Evolutionary conservation across 1,140 invertebrate species (phyloP), one percentile per base, ranked within the genome.

Genomic region (Ceratoteleas bidentatus): DNA sequence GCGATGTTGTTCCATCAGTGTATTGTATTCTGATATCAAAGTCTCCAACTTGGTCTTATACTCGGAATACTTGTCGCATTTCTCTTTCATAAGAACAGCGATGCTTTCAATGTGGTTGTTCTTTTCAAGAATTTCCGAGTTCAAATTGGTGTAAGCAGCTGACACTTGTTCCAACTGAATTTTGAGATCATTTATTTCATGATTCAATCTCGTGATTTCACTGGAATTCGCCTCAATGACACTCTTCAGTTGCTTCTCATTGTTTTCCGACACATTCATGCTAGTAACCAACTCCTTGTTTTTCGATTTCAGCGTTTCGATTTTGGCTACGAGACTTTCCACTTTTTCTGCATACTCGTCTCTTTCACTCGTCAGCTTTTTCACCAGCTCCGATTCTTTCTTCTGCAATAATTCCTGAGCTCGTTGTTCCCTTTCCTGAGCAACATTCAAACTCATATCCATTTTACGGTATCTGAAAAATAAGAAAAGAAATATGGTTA

Each of bases 1-100:
- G n/a, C n/a, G n/a, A n/a, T n/a, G 88, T 57, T 91, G 87, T 11
- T 85, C 65, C 45, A 87, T 82, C 33, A 91, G 58, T 7, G 61
- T 9, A 9, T 91, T 83, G 47, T 87, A 88, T 11, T 90, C 87
- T 3, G 88, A 84, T 34, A 73, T 79, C 3, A 89, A 74, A 0
- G 36, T 86, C 50, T 91, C 88, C 2, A 90, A 47, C 61, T 88
- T 87, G 0, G 79, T 82, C 60, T 88, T 89, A 45, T 89, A 90
- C 50, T 91, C 89, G 0, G 87, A 87, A 5, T 89, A 16, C 38
- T 85, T 80, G 49, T 91, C 90, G 9, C 88, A 87, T 47, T 90
- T 90, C 5, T 62, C 66, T 70, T 90, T 90, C 6, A 91, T 34
- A 14, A 87, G 40, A 7, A 13, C 2, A 6, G 78, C 87, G 10